phyloP scores from a whole-genome alignment of 2,113 vertebrate genomes.

The Python bivittatus region DNA sequence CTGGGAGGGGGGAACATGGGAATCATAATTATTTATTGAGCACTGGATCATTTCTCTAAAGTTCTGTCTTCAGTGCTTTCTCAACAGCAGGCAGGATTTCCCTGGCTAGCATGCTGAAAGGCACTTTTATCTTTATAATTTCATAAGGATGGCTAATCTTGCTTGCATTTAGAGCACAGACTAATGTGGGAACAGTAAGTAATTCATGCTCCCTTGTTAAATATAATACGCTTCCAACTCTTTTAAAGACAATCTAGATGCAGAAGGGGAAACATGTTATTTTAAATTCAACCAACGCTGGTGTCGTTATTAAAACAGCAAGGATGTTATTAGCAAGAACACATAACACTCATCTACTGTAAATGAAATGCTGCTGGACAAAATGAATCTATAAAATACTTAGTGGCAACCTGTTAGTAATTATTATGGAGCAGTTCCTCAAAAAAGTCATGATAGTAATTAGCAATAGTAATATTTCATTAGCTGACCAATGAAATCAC shows the following conservation, averaged over 20 bases:
- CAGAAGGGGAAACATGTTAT: background rate
- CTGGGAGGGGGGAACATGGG: background rate
- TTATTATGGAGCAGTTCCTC: conserved; percentile 25
- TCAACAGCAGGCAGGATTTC: background rate
- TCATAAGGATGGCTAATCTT: background rate
- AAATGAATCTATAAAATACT: conserved; percentile 11
- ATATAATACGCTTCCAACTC: background rate
- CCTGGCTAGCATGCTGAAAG: background rate
- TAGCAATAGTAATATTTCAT: conserved; percentile 16
- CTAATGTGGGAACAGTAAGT: background rate
- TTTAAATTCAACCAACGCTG: conserved; percentile 14
- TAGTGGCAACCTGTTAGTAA: conserved; percentile 15
- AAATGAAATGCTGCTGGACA: background rate
- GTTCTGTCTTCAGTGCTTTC: background rate
- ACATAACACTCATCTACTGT: background rate
- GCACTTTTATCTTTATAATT: background rate
- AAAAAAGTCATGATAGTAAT: background rate
- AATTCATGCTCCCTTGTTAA: background rate
- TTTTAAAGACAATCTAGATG: background rate
- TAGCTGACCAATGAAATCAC: background rate
- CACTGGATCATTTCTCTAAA: background rate
- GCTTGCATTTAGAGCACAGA: background rate
- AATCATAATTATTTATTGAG: background rate
- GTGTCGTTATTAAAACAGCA: conserved; percentile 10
- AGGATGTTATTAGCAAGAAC: background rate